Evolutionary conservation across 2,888 invertebrate genomes (phyloP), one percentile per base, ranked within the genome.

Genomic region (Eupithecia subumbrata): DNA sequence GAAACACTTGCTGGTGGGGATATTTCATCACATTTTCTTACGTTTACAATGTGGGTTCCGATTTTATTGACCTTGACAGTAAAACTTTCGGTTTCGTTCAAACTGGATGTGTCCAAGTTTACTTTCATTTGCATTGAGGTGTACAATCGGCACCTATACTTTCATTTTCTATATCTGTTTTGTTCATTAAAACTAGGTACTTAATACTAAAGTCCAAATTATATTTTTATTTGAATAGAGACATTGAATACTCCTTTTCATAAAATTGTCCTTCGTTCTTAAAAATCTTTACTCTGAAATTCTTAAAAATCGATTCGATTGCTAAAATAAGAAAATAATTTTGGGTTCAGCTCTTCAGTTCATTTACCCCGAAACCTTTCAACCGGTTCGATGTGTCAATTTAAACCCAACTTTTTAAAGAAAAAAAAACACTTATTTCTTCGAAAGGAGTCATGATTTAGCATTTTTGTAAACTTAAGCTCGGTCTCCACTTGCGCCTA

Each of bases 1-100:
- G 22, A 22, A 56, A 56, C 11, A 22, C 22, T 22, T 2, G 3
- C 11, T 7, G 5, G 16, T 16, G 45, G 5, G 5, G 16, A 48
- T 64, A 64, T 66, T 66, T 43, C 25, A 8, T 25, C 43, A 68
- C 25, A 2, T 64, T 68, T 68, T 40, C 37, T 43, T 45, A 43
- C 14, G 40, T 68, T n/a, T 25, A 60, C 25, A 71, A 56, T 52
- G 22, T 22, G 22, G 11, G 18, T 56, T 30, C 56, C 12, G 56
- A 69, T 66, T 74, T 69, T 43, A 73, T 67, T 77, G 76, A 79
- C 78, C 82, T 80, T 78, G 78, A 69, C 52, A 73, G 18, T 72
- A 76, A 74, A 69, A 79, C 80, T 82, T 80, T 81, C 80, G 74
- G 76, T 81, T 80, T 80, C 78, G 60, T 75, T 70, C 22, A 56